Percentiles rank a stretch among this genome's conserved stretches.
Evolutionary conservation across 2,888 invertebrate genomes (phyloP).

Genomic region (Cheilosia vernalis): DNA sequence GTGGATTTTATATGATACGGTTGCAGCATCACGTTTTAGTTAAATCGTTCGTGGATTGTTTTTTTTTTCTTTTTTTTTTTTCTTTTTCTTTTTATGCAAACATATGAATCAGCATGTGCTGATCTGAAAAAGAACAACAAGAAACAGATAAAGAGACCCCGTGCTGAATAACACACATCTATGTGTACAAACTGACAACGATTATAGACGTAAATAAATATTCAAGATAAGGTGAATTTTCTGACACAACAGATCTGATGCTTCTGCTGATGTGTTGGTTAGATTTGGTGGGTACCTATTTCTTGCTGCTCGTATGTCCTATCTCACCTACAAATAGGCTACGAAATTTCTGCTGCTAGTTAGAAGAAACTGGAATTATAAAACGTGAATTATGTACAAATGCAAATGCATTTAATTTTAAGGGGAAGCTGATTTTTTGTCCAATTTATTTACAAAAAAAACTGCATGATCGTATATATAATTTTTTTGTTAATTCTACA

Average conservation of each 20-base stretch:
- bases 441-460: conserved; percentile 5
- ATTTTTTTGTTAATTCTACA: conserved; percentile 78
- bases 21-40: not conserved
- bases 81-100: not conserved
- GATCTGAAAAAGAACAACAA: not conserved
- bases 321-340: not conserved
- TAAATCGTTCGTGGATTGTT: not conserved
- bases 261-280: not conserved
- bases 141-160: conserved; percentile 18
- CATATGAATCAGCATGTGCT: conserved; percentile 13
- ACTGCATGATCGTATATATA: conserved; percentile 32
- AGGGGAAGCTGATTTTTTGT: not conserved
- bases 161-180: not conserved
- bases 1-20: too few relatives aligned
- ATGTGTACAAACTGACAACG: not conserved
- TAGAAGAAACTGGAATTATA: too few relatives aligned
- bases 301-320: not conserved
- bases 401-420: too few relatives aligned
- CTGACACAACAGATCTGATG: not conserved
- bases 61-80: not conserved
- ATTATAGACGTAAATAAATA: conserved; percentile 6
- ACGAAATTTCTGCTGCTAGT: too few relatives aligned
- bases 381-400: too few relatives aligned
- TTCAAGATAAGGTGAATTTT: conserved; percentile 29
- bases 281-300: not conserved